A percentile compares a stretch with the other conserved stretches of the same genome.
phyloP scores from a whole-genome alignment of 2,797 vertebrate species.

The Furcifer pardalis region DNA sequence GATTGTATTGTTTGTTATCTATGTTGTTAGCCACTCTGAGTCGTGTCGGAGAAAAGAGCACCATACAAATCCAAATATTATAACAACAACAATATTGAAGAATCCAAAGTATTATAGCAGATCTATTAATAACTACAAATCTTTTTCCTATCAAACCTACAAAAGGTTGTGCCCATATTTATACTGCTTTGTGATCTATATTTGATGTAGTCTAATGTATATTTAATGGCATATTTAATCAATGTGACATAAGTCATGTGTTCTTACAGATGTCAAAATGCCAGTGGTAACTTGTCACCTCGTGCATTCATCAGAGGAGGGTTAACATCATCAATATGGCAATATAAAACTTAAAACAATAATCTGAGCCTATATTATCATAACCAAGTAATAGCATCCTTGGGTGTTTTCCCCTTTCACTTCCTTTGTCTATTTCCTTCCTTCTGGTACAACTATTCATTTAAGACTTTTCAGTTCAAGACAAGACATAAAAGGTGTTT shows the following conservation, averaged over 20 bases:
- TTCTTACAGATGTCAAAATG: slow-evolving; percentile 37
- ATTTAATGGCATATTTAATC: slow-evolving; percentile 49
- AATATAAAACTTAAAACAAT: slow-evolving; percentile 43
- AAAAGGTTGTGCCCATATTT: slow-evolving; percentile 27
- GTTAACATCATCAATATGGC: slow-evolving; percentile 27
- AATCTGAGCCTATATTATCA: slow-evolving; percentile 28
- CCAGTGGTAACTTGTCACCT: slow-evolving; percentile 3
- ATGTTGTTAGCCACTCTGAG: too few species aligned
- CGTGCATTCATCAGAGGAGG: slow-evolving; percentile 33
- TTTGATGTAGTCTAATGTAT: slow-evolving; percentile 46
- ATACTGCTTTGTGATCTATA: slow-evolving; percentile 42
- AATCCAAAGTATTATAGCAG: neutral
- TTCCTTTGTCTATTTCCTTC: neutral
- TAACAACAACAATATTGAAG: too few species aligned
- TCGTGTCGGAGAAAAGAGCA: too few species aligned
- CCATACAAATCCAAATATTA: too few species aligned
- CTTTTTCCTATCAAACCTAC: slow-evolving; percentile 11
- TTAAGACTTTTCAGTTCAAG: neutral
- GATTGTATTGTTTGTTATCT: too few species aligned
- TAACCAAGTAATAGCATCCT: slow-evolving; percentile 21
- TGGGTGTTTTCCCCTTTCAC: neutral
- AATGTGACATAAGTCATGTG: slow-evolving; percentile 51
- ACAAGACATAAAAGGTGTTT: neutral
- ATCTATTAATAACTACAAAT: slow-evolving; percentile 28
- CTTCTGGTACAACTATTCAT: neutral